Percentiles rank a stretch among this genome's conserved stretches.
Conservation (phyloP, 2,113 vertebrate genomes). For the Bombycilla garrulus region DNA sequence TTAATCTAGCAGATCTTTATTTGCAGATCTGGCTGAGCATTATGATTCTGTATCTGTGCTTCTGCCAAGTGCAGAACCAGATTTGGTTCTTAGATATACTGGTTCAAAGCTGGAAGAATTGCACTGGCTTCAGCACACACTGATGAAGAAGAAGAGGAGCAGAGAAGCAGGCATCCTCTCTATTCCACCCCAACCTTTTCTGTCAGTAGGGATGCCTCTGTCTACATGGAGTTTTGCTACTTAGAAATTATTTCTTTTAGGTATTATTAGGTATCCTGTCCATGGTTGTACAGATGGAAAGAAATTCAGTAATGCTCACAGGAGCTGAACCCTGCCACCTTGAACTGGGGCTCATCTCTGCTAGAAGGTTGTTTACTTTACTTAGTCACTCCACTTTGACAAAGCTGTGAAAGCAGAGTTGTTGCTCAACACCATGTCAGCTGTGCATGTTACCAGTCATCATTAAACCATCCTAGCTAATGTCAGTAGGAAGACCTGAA, state of each 20-base stretch:
- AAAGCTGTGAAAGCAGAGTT: neutral
- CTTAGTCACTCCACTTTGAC: neutral
- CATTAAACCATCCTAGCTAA: neutral
- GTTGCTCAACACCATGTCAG: neutral
- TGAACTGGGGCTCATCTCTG: neutral
- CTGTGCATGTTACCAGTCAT: neutral
- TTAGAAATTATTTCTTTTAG: neutral
- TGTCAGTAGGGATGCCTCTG: neutral
- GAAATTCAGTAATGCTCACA: neutral
- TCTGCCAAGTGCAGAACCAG: constrained; percentile 49
- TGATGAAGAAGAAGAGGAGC: neutral
- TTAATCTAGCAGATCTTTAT: constrained; percentile 63
- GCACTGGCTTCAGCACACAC: neutral
- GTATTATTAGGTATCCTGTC: neutral
- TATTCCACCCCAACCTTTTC: neutral
- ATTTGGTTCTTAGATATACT: constrained; percentile 20
- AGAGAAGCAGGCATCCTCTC: neutral
- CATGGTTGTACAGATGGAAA: neutral
- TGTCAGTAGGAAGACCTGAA: neutral
- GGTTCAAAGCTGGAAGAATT: constrained; percentile 24
- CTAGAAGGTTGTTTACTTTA: neutral
- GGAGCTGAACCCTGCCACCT: neutral
- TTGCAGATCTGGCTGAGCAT: constrained; percentile 49
- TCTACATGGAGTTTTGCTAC: neutral
- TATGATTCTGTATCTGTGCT: constrained; percentile 31